These are phyloP conservation scores for Pilophorus perplexus DNA, from an alignment of 2,888 invertebrate species.

Conservation along the genomic window DNA sequence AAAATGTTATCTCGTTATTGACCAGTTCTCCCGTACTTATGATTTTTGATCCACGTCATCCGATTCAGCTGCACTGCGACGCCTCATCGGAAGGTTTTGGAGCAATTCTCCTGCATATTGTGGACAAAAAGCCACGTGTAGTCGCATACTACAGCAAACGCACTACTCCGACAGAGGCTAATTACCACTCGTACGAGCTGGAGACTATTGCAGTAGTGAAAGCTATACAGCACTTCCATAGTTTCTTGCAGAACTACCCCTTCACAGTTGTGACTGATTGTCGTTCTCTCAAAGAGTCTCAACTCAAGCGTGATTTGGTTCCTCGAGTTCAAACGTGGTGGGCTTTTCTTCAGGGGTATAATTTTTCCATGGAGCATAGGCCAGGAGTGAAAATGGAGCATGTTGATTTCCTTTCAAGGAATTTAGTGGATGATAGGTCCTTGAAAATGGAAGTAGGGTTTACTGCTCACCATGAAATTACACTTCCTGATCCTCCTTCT, in stretches of 20 bases:
- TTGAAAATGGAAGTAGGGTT: background rate
- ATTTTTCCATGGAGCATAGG: too few species aligned
- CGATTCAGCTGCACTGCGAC: conserved; percentile 14
- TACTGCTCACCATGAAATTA: too few species aligned
- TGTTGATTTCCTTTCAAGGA: too few species aligned
- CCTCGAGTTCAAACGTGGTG: too few species aligned
- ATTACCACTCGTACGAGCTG: conserved; percentile 7
- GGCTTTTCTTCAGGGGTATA: too few species aligned
- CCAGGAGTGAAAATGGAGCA: too few species aligned
- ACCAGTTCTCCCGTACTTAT: conserved; percentile 11
- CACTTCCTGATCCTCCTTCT: too few species aligned
- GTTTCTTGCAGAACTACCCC: background rate
- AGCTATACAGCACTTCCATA: background rate
- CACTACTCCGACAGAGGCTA: background rate
- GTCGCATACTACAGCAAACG: conserved; percentile 17
- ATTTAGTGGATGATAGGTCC: too few species aligned
- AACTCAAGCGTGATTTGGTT: too few species aligned
- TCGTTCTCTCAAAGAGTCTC: too few species aligned
- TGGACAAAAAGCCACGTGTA: conserved; percentile 2
- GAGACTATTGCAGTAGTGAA: conserved; percentile 9
- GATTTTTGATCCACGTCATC: conserved; percentile 3
- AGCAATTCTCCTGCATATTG: conserved; percentile 2
- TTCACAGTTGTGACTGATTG: too few species aligned
- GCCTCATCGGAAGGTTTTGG: background rate
- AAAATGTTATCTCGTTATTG: background rate